Base-by-base conservation (phyloP, 2,113 vertebrate genomes). In the Toxotes chatareus region DNA sequence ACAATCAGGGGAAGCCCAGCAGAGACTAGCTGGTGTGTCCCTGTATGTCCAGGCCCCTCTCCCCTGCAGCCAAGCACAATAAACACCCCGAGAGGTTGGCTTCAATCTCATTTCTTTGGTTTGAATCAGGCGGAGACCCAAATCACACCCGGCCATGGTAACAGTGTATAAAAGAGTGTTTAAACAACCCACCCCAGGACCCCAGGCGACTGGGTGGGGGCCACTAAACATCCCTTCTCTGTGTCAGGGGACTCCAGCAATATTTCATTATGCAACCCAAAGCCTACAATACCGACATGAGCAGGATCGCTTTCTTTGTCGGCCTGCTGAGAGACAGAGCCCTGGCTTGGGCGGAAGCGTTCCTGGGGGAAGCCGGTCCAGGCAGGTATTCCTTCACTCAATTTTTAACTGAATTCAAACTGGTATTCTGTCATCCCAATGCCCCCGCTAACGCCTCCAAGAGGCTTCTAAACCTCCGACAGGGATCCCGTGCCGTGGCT, bases 1-100 rank as follows among this genome's bases (percentile, higher is more conserved):
- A 95, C 94, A 95, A 96, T 95, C 59, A 73, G 69, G 89, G 93
- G 94, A 95, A 95, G 73, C 82, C 79, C 56, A 74, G 80, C 9
- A 40, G 63, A 87, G 77, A 82, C 70, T 5, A 32, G 32, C 40
- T 21, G 64, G 66, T 66, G 78, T 46, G 63, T 85, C 80, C 55
- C 71, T 42, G 75, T 55, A 47, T 32, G 23, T 78, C 27, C 51
- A 4, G 49, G 62, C 67, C 44, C 19, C 55, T 85, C 68, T 73
- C 61, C 66, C 83, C 85, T 47, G 42, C n/a, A 61, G 91, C 84
- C 81, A 95, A 94, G 53, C n/a, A 93, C 83, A 95, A 95, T 79
- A 95, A 94, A 95, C 94, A 91, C 13, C 23, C 46, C 55, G 34
- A 69, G 85, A 79, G 87, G 81, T 70, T 51, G 5, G 68, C 85